A percentile compares a stretch with the other conserved stretches of the same genome.
Evolutionary conservation across 35 echinoderm and acorn worm species (phyloP).

Genomic region (Apostichopus californicus): DNA sequence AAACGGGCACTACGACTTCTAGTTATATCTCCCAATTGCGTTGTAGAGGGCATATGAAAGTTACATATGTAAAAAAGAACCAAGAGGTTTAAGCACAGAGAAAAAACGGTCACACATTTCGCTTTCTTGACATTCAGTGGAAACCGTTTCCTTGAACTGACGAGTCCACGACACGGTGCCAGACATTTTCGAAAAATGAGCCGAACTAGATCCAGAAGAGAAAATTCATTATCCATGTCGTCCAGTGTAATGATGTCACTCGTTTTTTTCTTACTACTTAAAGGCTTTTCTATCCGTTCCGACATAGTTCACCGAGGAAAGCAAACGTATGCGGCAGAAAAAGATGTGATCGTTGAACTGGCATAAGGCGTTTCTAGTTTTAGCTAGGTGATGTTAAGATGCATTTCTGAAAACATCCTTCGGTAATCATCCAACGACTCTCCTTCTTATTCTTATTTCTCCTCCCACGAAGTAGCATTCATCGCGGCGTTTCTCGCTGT

Average conservation of each 20-base stretch:
- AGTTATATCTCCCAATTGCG: not conserved
- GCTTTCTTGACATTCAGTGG: not conserved
- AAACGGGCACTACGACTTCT: not conserved
- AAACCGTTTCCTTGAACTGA: not conserved
- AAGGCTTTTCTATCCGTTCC: not conserved
- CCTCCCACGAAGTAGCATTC: not conserved
- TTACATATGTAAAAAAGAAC: constrained; percentile 8
- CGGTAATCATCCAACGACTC: too few species aligned
- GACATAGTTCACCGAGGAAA: not conserved
- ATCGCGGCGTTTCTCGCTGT: not conserved
- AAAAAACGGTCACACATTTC: not conserved
- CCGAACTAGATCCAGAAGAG: not conserved
- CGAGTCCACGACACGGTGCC: not conserved
- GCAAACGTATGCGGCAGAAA: not conserved
- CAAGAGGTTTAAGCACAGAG: not conserved
- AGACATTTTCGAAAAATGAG: constrained; percentile 6
- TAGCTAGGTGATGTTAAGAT: too few species aligned
- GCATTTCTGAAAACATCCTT: too few species aligned
- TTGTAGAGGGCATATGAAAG: not conserved
- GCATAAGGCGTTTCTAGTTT: too few species aligned
- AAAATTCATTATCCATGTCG: constrained; percentile 12
- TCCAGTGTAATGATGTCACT: not conserved
- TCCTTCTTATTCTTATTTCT: not conserved
- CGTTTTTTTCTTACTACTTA: not conserved
- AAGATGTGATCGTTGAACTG: too few species aligned